These are phyloP conservation scores for Galeopsomyia nigrocyanea DNA, from an alignment of 2,888 invertebrate species.

Conservation along the genomic window DNA sequence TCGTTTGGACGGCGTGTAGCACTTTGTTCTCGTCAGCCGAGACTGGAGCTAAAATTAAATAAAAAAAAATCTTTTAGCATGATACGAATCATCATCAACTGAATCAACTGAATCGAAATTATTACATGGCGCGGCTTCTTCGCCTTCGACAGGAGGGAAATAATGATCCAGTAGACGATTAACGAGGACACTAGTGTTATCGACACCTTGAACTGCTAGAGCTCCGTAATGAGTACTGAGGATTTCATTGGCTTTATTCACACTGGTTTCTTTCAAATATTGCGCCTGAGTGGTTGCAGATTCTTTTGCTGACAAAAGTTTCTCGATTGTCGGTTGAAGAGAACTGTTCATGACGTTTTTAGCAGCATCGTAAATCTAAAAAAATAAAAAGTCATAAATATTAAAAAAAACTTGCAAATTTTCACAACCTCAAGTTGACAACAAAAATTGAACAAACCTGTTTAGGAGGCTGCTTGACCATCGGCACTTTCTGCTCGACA, in stretches of 20 bases:
- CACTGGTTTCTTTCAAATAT: conserved; percentile 78
- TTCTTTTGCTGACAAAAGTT: conserved; percentile 69
- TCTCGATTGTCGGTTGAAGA: conserved; percentile 64
- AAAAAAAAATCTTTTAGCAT: not conserved
- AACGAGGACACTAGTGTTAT: conserved; percentile 78
- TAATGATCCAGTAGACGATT: conserved; percentile 83
- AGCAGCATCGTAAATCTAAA: conserved; percentile 65
- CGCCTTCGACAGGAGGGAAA: conserved; percentile 74
- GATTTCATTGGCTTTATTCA: conserved; percentile 80
- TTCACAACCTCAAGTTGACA: no score
- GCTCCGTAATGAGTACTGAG: conserved; percentile 79
- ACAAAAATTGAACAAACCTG: conserved; percentile 65
- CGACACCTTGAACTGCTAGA: conserved; percentile 78
- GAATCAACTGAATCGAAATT: conserved; percentile 10
- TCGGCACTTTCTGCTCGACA: conserved; percentile 72
- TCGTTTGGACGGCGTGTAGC: conserved; percentile 80
- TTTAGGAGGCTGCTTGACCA: conserved; percentile 72
- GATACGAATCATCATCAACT: conserved; percentile 4
- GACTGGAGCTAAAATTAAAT: conserved; percentile 72
- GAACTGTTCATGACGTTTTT: conserved; percentile 63
- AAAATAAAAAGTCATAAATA: conserved; percentile 1
- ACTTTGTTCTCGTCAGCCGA: conserved; percentile 77
- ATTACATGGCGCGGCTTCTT: conserved; percentile 69
- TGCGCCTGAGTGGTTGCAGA: conserved; percentile 76
- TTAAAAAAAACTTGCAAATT: no score